Conservation (phyloP, 2,113 vertebrate species). For the Taxidea taxus region DNA sequence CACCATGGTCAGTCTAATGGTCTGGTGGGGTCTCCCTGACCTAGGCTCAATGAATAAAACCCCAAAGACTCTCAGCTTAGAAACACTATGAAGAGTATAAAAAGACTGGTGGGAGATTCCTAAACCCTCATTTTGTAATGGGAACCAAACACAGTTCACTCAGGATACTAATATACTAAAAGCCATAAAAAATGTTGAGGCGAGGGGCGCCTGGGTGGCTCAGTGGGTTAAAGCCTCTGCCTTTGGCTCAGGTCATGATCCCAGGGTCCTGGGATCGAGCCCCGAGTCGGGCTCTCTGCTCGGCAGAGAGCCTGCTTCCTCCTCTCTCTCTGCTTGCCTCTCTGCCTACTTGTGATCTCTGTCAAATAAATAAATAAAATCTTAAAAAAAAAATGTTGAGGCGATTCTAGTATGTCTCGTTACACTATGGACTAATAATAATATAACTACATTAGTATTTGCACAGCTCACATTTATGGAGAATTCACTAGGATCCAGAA, state of each 20-base stretch:
- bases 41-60: neutral
- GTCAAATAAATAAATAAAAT: too few species aligned
- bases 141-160: neutral
- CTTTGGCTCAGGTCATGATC: too few species aligned
- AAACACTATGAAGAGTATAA: neutral
- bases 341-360: too few species aligned
- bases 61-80: neutral
- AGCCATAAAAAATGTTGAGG: neutral
- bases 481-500: neutral
- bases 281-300: too few species aligned
- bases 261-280: too few species aligned
- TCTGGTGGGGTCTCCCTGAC: neutral
- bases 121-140: neutral
- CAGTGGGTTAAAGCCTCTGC: too few species aligned
- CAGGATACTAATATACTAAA: neutral
- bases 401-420: neutral
- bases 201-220: too few species aligned
- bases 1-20: neutral
- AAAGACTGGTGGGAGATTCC: neutral
- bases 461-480: neutral
- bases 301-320: too few species aligned
- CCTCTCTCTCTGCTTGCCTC: too few species aligned
- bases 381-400: neutral
- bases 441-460: neutral
- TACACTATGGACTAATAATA: slow-evolving; percentile 1